Evolutionary conservation across 2,797 vertebrate genomes (phyloP).

Genomic region (Channa striata): DNA sequence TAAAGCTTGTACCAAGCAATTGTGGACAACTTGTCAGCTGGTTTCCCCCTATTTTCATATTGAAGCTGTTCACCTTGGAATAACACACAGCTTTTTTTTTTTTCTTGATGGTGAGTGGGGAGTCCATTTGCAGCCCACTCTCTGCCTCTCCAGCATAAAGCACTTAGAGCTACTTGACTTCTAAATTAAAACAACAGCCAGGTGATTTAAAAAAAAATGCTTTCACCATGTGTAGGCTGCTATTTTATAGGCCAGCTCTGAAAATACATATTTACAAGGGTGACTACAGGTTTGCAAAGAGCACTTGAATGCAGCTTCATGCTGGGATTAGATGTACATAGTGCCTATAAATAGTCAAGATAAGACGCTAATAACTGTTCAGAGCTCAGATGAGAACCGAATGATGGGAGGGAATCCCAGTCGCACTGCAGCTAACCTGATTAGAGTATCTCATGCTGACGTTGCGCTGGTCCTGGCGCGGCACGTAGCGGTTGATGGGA

Average conservation of each 20-base stretch:
- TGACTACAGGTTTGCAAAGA: neutral
- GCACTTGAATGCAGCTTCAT: neutral
- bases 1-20: neutral
- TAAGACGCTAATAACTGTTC: neutral
- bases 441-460: constrained; percentile 98
- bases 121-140: constrained; percentile 10
- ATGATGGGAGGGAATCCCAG: neutral
- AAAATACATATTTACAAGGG: constrained; percentile 2
- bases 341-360: neutral
- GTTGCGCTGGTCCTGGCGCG: constrained; percentile 90
- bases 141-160: constrained; percentile 4
- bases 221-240: neutral
- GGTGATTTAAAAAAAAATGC: too few species aligned
- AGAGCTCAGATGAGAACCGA: neutral
- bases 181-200: constrained; percentile 14
- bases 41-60: neutral
- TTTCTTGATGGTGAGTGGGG: neutral
- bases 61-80: neutral
- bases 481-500: constrained; percentile 90
- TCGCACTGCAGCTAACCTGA: constrained; percentile 84
- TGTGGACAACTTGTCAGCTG: neutral
- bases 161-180: constrained; percentile 14
- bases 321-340: neutral
- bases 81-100: neutral
- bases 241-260: neutral